Conservation (phyloP, 2,113 vertebrate species). For the Arvicanthis niloticus region DNA sequence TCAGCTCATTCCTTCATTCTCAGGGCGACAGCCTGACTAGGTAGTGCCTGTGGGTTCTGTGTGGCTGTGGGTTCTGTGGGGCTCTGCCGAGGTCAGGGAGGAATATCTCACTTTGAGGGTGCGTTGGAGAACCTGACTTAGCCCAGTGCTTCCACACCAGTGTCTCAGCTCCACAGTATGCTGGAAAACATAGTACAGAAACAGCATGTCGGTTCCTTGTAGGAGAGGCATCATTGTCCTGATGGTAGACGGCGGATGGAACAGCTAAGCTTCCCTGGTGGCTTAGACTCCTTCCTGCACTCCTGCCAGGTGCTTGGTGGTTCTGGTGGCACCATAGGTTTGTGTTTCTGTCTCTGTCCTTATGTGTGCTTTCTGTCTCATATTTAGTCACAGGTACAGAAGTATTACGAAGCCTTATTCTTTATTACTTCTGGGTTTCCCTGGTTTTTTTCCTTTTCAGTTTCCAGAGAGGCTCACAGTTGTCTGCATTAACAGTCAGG, state of each 20-base stretch:
- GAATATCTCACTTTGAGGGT: neutral
- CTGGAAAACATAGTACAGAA: neutral
- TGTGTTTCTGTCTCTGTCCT: conserved; percentile 58
- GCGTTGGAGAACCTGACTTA: neutral
- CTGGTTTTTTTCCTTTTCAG: conserved; percentile 81
- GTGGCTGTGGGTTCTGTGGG: neutral
- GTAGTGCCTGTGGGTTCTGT: neutral
- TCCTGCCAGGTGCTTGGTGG: conserved; percentile 68
- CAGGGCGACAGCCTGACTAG: too few relatives aligned
- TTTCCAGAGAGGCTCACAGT: conserved; percentile 82
- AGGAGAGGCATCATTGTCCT: conserved; percentile 70
- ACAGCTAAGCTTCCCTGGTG: conserved; percentile 35
- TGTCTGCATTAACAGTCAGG: conserved; percentile 84
- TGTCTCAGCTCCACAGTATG: neutral
- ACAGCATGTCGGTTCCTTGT: conserved; percentile 41
- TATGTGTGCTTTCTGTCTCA: neutral
- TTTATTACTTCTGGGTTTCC: conserved; percentile 81
- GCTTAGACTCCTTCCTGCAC: neutral
- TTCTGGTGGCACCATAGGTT: conserved; percentile 68
- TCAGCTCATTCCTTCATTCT: neutral
- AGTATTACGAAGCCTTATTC: conserved; percentile 81
- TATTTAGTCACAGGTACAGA: conserved; percentile 62
- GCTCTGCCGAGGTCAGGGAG: neutral
- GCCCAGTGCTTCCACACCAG: neutral
- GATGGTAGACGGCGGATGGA: conserved; percentile 62